Evolutionary conservation across 1,140 invertebrate genomes (phyloP), one percentile per base, ranked within the genome.

Genomic region (Achroia grisella): DNA sequence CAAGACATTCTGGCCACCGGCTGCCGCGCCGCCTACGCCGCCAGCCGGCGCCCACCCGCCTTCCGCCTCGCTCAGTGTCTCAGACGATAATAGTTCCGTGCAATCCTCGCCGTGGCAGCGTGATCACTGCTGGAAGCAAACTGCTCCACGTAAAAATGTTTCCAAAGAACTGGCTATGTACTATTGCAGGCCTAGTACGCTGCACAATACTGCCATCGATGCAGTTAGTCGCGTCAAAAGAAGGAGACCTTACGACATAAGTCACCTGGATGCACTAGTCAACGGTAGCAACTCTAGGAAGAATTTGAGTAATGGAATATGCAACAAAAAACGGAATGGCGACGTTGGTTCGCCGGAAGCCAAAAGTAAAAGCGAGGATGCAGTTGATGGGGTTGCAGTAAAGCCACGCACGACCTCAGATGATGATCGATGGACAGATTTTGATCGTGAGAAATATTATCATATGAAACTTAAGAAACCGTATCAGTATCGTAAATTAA

Each of bases 41-140:
- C 71, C 79, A 31, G 67, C 79, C 33, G 67, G 68, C 43, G 59
- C 71, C 39, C 63, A 58, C 44, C 62, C 70, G 53, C 67, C 73
- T 53, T 71, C 73, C 65, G 69, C 79, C 51, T 88, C 89, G 44
- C 75, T 89, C 56, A 88, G 87, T 65, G 93, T 93, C 85, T 94
- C 93, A 59, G 94, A 95, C 88, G 94, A 95, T 74, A 95, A 94
- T 83, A 94, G 93, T 62, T 95, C 94, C 28, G 89, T 95, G 58
- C 93, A 95, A 68, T 95, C 94, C 33, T 95, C 93, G 61, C 94
- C 94, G 44, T 95, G 93, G 93, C 93, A 94, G 77, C 88, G 94
- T 52, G 94, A 96, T 78, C 94, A 95, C 73, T 92, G 91, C 62
- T 95, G 93, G 93, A 95, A 95, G 72, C 94, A 95, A 78, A 85